Base-by-base conservation (phyloP, 2,797 vertebrate genomes). In the Buphagus erythrorhynchus region DNA sequence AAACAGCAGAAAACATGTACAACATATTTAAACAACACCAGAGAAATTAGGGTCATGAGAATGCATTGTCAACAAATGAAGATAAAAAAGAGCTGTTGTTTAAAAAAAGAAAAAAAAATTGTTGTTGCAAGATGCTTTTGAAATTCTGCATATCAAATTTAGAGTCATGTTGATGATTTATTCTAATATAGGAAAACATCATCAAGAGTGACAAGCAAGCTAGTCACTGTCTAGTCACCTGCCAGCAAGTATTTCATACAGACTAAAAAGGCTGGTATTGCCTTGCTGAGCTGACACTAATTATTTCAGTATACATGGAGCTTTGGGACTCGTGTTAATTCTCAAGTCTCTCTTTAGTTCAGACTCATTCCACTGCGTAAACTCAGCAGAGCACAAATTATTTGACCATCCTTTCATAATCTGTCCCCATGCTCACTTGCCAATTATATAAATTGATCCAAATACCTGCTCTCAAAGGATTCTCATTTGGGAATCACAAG, bases 271-370 rank as follows among this genome's bases (percentile, higher is more conserved):
- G 58, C 93, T 86, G 81, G 82, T 92, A 62, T 93, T 91, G 95
- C 94, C 91, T 95, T 97, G 92, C 96, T 88, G 95, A 96, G 94
- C 94, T 96, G 93, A 96, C 96, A 93, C 96, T 97, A 97, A 97
- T 97, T 97, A 97, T 97, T 95, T 95, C 93, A 88, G 88, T 90
- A 86, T 95, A 93, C 92, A 93, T 1, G 22, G 94, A 97, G 96
- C 95, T 96, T 38, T 95, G 95, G 94, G 96, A 97, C 92, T 96
- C 65, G 0, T 91, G 88, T 86, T 97, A 96, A 97, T 97, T 97
- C 96, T 96, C 95, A 90, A 96, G 91, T 96, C 95, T 96, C 94
- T 97, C 96, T 96, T 96, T 96, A 96, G 97, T 93, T 97, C 95
- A 95, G 93, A 95, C 62, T 90, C 92, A 95, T 97, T 97, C 95